Evolutionary conservation across 2,113 vertebrate species (phyloP).

Genomic region (Saccopteryx leptura): DNA sequence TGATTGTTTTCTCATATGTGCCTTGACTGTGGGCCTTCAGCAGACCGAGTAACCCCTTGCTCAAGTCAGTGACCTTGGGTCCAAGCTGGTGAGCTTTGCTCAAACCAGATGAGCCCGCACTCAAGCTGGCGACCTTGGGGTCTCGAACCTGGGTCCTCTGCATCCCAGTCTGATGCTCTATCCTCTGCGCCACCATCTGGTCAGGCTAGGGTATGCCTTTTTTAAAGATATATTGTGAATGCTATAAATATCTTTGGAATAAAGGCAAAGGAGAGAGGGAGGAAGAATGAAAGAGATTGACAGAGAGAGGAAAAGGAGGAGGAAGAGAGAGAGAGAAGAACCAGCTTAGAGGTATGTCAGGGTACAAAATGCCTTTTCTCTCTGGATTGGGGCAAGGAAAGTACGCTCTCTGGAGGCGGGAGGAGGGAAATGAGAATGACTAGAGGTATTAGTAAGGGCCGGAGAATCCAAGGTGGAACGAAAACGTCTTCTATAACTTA

Average conservation of each 20-base stretch:
- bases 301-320: neutral
- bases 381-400: neutral
- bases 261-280: neutral
- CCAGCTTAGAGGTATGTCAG: neutral
- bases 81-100: too few species aligned
- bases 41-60: too few species aligned
- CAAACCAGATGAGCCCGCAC: too few species aligned
- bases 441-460: neutral
- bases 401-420: neutral
- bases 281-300: neutral
- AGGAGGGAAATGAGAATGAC: neutral
- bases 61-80: too few species aligned
- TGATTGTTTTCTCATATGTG: too few species aligned
- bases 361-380: neutral
- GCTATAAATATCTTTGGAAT: neutral
- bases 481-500: neutral
- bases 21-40: too few species aligned
- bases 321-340: neutral
- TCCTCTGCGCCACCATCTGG: too few species aligned
- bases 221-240: neutral
- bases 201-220: neutral
- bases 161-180: too few species aligned
- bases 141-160: too few species aligned
- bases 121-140: too few species aligned
- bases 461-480: neutral